Conservation (phyloP, 2,797 vertebrate species). For the Pyrrhura leucotis region DNA sequence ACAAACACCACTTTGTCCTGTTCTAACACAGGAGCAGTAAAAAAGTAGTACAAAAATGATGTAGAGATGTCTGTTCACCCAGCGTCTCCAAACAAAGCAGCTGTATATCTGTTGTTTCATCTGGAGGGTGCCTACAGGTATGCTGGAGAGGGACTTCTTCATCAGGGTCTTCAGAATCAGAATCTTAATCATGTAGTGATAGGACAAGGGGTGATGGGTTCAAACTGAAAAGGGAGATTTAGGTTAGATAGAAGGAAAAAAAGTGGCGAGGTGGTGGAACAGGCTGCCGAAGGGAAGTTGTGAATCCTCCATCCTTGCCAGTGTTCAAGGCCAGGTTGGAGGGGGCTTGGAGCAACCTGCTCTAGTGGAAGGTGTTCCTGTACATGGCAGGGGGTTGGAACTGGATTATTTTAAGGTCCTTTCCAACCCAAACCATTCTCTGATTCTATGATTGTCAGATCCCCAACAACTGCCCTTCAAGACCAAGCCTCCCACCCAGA, state of each 20-base stretch:
- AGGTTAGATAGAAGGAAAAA: not conserved
- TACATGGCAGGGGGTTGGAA: not conserved
- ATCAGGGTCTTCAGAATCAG: not conserved
- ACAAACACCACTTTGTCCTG: not conserved
- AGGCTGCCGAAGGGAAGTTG: not conserved
- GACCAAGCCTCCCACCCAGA: not conserved
- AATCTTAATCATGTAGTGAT: not conserved
- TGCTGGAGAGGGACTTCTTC: not conserved
- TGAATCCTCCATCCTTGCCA: not conserved
- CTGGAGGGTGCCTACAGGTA: not conserved
- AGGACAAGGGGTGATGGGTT: not conserved
- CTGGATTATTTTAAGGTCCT: not conserved
- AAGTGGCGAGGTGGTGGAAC: not conserved
- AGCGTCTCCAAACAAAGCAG: not conserved
- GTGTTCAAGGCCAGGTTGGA: not conserved
- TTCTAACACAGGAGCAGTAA: fast-evolving
- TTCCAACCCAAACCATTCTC: not conserved
- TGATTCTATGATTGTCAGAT: not conserved
- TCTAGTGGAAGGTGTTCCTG: not conserved
- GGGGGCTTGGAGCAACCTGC: not conserved
- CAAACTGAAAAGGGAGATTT: not conserved
- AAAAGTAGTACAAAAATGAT: too few species aligned
- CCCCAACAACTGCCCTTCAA: not conserved
- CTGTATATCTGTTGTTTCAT: not conserved
- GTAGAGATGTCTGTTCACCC: not conserved